Base-by-base conservation (phyloP, 2,113 vertebrate species). In the Siphamia tubifer region DNA sequence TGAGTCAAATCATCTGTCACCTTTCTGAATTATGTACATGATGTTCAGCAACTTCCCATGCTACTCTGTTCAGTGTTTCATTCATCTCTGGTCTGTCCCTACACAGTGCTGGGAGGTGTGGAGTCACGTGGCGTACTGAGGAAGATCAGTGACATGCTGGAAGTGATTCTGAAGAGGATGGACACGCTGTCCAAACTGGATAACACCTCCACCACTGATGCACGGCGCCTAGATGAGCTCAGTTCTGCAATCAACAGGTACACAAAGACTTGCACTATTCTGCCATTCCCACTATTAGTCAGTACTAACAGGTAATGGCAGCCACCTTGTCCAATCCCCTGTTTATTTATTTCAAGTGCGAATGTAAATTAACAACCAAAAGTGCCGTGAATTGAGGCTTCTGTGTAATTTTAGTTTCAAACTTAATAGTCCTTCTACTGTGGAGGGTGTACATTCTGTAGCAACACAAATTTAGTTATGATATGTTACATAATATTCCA, bases 101-200 rank as follows among this genome's bases (percentile, higher is more conserved):
- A 11, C 66, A 49, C 92, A 99, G 97, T 98, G 91, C 88, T 94
- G 78, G 95, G 96, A 0, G 88, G 94, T 0, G 86, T 94, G 35
- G 97, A 98, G 90, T 98, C 96, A 54, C 95, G 98, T 0, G 95
- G 96, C 1, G 90, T 96, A 84, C 94, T 99, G 76, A 93, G 95
- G 54, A 94, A 95, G 85, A 98, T 99, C 95, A 98, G 94, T 3
- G 97, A 98, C 87, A 96, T 98, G 93, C 80, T 99, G 92, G 98
- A 98, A 91, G 88, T 97, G 86, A 94, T 98, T 92, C 92, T 95
- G 78, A 98, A 95, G 86, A 94, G 94, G 77, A 93, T 98, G 93
- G 96, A 99, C 83, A 78, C 90, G 23, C 91, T 99, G 83, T 94
- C 96, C 71, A 93, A 94, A 71, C 92, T 98, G 71, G 94, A 95